Percentiles rank a stretch among this genome's conserved stretches.
These are phyloP conservation scores for Anguilla pacifica DNA, from an alignment of 2,797 vertebrate species.

Conservation along the genomic window DNA sequence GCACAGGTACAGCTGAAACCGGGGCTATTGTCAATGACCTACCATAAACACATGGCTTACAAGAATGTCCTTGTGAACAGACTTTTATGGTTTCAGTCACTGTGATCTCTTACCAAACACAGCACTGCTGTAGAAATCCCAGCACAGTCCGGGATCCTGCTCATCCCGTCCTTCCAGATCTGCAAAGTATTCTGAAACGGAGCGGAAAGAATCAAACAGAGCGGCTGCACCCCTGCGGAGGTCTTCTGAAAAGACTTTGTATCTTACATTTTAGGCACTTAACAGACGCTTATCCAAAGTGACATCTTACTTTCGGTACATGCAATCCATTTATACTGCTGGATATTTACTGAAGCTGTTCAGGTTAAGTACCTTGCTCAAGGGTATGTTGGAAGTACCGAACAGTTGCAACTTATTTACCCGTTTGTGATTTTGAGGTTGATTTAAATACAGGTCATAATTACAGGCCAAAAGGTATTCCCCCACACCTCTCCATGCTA, in stretches of 20 bases:
- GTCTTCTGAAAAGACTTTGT: background rate
- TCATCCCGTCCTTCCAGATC: conserved; percentile 89
- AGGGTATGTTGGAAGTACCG: background rate
- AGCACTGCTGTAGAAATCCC: conserved; percentile 96
- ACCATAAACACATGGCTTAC: background rate
- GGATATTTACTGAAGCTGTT: background rate
- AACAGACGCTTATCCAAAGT: background rate
- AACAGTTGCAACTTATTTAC: background rate
- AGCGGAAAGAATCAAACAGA: background rate
- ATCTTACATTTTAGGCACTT: background rate
- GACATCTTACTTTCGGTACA: background rate
- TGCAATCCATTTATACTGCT: background rate
- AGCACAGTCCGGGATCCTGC: conserved; percentile 80
- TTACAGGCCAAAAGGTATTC: background rate
- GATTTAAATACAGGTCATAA: background rate
- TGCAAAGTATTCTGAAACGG: conserved; percentile 83
- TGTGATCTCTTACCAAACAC: conserved; percentile 83
- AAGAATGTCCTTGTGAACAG: background rate
- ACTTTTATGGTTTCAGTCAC: background rate
- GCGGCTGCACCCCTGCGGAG: background rate
- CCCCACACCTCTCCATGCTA: background rate
- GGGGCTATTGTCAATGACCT: background rate
- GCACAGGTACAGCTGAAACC: background rate
- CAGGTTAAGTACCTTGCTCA: background rate
- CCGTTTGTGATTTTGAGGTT: background rate